A percentile compares a stretch with the other conserved stretches of the same genome.
Conservation (phyloP, 1,140 invertebrate species). For the Eriosoma lanigerum region DNA sequence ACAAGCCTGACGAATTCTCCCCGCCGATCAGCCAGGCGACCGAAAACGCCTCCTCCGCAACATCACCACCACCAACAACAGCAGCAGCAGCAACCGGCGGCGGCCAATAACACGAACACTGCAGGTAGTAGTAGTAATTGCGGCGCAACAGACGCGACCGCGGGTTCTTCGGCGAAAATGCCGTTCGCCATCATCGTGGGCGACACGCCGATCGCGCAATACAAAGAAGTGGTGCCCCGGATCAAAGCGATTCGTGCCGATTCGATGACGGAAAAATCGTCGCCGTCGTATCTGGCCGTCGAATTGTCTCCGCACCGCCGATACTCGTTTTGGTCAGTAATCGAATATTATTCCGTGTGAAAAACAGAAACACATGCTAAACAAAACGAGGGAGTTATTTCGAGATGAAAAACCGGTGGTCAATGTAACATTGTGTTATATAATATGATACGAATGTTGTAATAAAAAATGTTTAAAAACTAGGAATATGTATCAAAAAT, state of each 20-base stretch:
- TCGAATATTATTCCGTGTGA: neutral
- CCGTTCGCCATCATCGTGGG: constrained; percentile 41
- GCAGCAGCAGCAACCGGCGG: neutral
- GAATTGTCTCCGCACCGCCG: constrained; percentile 58
- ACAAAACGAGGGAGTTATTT: too few species aligned
- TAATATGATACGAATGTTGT: too few species aligned
- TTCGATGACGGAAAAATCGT: constrained; percentile 56
- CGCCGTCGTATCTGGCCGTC: constrained; percentile 56
- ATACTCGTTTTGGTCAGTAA: constrained; percentile 63
- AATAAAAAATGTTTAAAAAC: too few species aligned
- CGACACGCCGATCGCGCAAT: constrained; percentile 42
- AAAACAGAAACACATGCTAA: too few species aligned
- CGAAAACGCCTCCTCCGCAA: constrained; percentile 10
- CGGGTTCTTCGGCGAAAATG: constrained; percentile 1
- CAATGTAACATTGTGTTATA: too few species aligned
- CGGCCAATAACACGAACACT: neutral
- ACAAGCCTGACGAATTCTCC: constrained; percentile 25
- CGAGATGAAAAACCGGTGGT: too few species aligned
- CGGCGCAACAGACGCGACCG: neutral
- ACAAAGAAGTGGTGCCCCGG: constrained; percentile 48
- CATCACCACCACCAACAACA: constrained; percentile 8
- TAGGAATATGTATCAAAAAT: too few species aligned
- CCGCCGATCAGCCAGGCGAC: neutral
- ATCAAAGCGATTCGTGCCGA: constrained; percentile 55
- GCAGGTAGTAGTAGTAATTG: neutral